Evolutionary conservation across 2,797 vertebrate species (phyloP), one percentile per base, ranked within the genome.

Genomic region (Vipera ursinii): DNA sequence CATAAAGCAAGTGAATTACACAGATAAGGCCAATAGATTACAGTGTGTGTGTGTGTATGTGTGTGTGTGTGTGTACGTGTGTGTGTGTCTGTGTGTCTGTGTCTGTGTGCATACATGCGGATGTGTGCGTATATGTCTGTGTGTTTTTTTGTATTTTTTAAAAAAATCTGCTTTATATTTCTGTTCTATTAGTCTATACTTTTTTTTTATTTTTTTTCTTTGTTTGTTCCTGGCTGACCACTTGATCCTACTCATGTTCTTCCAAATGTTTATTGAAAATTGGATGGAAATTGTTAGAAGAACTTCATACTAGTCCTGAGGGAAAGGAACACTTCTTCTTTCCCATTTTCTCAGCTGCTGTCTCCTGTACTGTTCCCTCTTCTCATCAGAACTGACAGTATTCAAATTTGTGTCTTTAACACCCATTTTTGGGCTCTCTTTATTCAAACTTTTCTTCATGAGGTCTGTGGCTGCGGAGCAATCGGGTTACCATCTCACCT

Each of bases 51-150:
- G 38, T 38, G 38, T 38, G 38, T 38, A 2, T 38, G 38, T 38
- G 38, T 65, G 61, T 69, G 28, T 14, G n/a, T 14, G 6, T 65
- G 12, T 65, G 2, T 6, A 4, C 28, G 3, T 28, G 61, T 26
- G 60, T 24, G 22, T 0, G 59, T 0, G 13, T 32, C 32, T 32
- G 32, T 32, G 32, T 2, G 10, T 63, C 1, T 28, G 61, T 28
- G 60, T 24, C 7, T 0, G 59, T 0, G 60, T 24, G 59, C 22
- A 6, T 2, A 17, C 1, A 12, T 0, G 12, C 10, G 12, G 2
- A 10, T 55, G 55, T 61, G 24, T 26, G 60, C 6, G 6, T 59
- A 20, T 59, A 2, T 22, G 20, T 6, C 22, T 60, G 22, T 60
- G 22, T 24, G 2, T 60, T 22, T 61, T 24, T 61, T 2, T 24